Base-by-base conservation (phyloP, 2,113 vertebrate species). In the Gambusia holbrooki region DNA sequence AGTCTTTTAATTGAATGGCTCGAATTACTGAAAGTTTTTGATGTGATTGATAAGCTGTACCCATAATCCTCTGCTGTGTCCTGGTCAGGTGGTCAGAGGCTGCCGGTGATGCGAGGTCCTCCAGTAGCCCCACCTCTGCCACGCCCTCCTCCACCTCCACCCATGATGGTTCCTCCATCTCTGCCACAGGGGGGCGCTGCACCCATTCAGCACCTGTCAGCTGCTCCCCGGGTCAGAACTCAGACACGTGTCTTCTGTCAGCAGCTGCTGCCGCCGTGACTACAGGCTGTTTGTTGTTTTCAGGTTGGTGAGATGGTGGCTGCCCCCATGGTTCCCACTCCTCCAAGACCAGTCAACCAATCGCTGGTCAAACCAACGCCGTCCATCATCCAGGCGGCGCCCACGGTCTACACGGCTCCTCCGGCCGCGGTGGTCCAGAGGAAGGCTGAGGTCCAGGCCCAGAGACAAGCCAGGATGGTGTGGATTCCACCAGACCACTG, bases 81-180 rank as follows among this genome's bases (percentile, higher is more conserved):
- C 69, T 68, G 3, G 51, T 81, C 93, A 58, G 96, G 82, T 37
- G 95, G 88, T 40, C 95, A 79, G 67, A 88, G 93, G 82, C 73
- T 95, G 80, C 92, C 84, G 3, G 72, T 94, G 82, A 94, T 95
- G 90, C 95, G 93, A 76, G 95, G 83, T 74, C 96, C 84, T 74
- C 95, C 92, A 17, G 93, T 97, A 62, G 96, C 96, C 0, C 95
- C 96, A 30, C 96, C 96, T 6, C 69, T 97, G 70, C 95, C 96
- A 5, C 92, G 96, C 7, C 96, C 96, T 42, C 95, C 95, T 5
- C 96, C 96, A 0, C 96, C 96, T 60, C 96, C 96, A 22, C 96
- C 96, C 27, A 96, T 97, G 93, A 94, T 95, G 92, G 94, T 96
- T 84, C 92, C 95, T 0, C 96, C 96, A n/a, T 91, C 94, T 0